phyloP scores from a whole-genome alignment of 1,140 invertebrate genomes.

The Drosophila asahinai region DNA sequence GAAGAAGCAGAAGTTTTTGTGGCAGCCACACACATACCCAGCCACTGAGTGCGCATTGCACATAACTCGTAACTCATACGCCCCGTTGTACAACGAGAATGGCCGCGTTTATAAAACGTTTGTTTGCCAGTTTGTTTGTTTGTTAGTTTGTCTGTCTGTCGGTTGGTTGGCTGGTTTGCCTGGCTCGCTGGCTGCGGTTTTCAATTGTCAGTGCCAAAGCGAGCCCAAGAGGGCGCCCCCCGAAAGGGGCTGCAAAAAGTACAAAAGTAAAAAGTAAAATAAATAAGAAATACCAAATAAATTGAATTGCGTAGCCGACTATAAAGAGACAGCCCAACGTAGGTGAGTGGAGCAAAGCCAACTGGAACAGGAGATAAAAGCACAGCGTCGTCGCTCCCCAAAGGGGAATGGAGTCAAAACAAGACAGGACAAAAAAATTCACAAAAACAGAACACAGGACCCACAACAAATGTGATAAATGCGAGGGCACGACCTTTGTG shows the following conservation, averaged over 20 bases:
- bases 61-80: slow-evolving; percentile 79
- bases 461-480: slow-evolving; percentile 65
- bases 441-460: slow-evolving; percentile 30
- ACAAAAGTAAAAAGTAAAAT: slow-evolving; percentile 61
- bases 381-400: slow-evolving; percentile 6
- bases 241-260: slow-evolving; percentile 29
- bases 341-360: slow-evolving; percentile 63
- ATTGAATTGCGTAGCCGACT: slow-evolving; percentile 72
- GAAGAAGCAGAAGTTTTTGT: slow-evolving; percentile 35
- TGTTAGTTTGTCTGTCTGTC: neutral
- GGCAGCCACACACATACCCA: slow-evolving; percentile 8
- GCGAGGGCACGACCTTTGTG: slow-evolving; percentile 51
- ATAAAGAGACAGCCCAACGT: slow-evolving; percentile 66
- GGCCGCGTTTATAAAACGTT: slow-evolving; percentile 56
- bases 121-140: slow-evolving; percentile 42
- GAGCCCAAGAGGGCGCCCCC: slow-evolving; percentile 27
- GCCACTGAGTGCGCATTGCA: slow-evolving; percentile 56
- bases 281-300: slow-evolving; percentile 76
- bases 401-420: slow-evolving; percentile 17
- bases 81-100: slow-evolving; percentile 41
- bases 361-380: slow-evolving; percentile 48
- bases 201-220: slow-evolving; percentile 65
- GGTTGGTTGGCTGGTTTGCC: slow-evolving; percentile 26
- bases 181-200: slow-evolving; percentile 47
- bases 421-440: slow-evolving; percentile 31